Conservation (phyloP, 2,888 invertebrate species). For the Watsonalla cultraria region DNA sequence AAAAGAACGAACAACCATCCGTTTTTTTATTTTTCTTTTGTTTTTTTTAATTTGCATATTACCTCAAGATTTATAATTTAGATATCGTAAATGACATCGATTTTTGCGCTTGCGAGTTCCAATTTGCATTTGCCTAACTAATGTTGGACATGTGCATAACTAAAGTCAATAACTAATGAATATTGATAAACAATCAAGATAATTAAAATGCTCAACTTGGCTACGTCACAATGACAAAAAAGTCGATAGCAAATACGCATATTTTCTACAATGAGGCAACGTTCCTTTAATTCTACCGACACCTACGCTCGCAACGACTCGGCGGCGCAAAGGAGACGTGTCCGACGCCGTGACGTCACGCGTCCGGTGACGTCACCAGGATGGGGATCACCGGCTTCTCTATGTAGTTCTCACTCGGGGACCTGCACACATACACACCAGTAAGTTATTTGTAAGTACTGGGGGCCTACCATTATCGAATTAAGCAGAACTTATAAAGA, state of each 20-base stretch:
- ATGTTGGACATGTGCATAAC: too few relatives aligned
- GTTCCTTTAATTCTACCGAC: not conserved
- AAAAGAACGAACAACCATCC: too few relatives aligned
- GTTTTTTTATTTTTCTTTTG: too few relatives aligned
- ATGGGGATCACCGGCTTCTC: conserved; percentile 58
- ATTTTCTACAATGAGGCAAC: not conserved
- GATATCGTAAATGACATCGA: too few relatives aligned
- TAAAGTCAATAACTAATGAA: too few relatives aligned
- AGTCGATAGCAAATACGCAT: not conserved
- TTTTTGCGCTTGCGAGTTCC: too few relatives aligned
- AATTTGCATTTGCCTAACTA: too few relatives aligned
- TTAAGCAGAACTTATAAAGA: too few relatives aligned
- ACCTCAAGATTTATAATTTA: too few relatives aligned
- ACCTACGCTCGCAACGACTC: not conserved
- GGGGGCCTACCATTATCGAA: too few relatives aligned
- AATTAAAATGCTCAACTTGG: not conserved
- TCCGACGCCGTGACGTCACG: conserved; percentile 32
- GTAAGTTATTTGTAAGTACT: not conserved
- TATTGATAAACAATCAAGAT: too few relatives aligned
- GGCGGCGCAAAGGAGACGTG: not conserved
- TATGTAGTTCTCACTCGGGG: conserved; percentile 55
- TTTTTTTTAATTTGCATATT: too few relatives aligned
- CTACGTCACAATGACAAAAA: not conserved
- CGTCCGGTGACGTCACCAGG: conserved; percentile 65
- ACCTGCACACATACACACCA: conserved; percentile 34